Conservation (phyloP, 2,113 vertebrate genomes). For the Lucifuga dentata region DNA sequence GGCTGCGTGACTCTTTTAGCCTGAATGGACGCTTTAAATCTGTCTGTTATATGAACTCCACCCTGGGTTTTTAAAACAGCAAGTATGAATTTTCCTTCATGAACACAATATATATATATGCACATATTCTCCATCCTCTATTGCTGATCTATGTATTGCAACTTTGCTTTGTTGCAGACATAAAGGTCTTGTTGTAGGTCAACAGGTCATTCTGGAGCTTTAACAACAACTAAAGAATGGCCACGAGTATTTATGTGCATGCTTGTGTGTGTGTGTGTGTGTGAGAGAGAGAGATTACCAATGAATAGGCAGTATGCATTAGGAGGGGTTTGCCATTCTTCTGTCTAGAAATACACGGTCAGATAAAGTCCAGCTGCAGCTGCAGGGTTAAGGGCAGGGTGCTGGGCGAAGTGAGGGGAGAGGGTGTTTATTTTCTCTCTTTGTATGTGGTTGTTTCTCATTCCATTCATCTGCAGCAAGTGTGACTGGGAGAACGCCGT, state of each 20-base stretch:
- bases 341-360: conserved; percentile 54
- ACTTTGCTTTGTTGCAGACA: too few species aligned
- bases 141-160: too few species aligned
- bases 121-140: too few species aligned
- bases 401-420: conserved; percentile 17
- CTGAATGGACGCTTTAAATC: too few species aligned
- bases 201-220: too few species aligned
- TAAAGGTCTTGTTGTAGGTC: too few species aligned
- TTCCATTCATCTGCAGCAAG: conserved; percentile 59
- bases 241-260: conserved; percentile 10
- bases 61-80: too few species aligned
- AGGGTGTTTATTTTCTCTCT: conserved; percentile 37
- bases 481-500: conserved; percentile 35
- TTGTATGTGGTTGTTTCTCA: conserved; percentile 54
- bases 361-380: conserved; percentile 42
- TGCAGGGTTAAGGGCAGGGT: conserved; percentile 32
- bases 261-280: conserved; percentile 13
- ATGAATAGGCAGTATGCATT: conserved; percentile 26
- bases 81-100: too few species aligned
- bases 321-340: conserved; percentile 64
- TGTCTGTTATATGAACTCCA: too few species aligned
- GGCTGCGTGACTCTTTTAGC: too few species aligned
- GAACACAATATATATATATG: too few species aligned
- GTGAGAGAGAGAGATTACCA: not conserved
- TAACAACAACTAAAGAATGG: too few species aligned